These are phyloP conservation scores for Anolis carolinensis DNA, from an alignment of 2,113 vertebrate genomes.

Conservation along the genomic window DNA sequence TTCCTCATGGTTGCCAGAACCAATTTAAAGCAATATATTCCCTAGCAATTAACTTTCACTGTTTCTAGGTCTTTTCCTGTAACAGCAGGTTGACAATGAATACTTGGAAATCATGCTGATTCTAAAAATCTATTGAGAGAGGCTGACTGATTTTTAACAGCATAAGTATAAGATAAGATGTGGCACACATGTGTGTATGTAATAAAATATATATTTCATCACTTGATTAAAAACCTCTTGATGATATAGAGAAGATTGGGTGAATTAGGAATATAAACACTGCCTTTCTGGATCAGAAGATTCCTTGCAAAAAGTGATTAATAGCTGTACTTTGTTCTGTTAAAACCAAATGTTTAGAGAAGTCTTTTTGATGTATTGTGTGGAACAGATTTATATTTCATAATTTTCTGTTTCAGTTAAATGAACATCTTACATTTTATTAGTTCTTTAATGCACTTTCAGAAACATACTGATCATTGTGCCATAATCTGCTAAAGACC, in stretches of 20 bases:
- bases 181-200: background rate
- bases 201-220: background rate
- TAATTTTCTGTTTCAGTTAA: background rate
- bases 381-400: background rate
- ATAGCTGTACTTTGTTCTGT: background rate
- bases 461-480: background rate
- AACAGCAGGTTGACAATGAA: background rate
- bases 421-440: background rate
- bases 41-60: background rate
- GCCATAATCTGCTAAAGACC: background rate
- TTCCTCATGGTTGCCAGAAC: background rate
- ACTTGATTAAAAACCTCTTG: background rate
- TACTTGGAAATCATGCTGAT: background rate
- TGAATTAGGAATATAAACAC: background rate
- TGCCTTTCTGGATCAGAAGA: background rate
- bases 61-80: background rate
- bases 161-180: background rate
- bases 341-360: background rate
- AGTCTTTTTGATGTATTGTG: background rate
- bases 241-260: background rate
- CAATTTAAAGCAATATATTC: background rate
- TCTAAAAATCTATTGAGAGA: background rate
- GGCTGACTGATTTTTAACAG: background rate
- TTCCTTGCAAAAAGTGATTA: background rate
- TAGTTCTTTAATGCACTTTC: background rate